Conservation (phyloP, 2,113 vertebrate genomes). For the Calyptommatus sinebrachiatus region DNA sequence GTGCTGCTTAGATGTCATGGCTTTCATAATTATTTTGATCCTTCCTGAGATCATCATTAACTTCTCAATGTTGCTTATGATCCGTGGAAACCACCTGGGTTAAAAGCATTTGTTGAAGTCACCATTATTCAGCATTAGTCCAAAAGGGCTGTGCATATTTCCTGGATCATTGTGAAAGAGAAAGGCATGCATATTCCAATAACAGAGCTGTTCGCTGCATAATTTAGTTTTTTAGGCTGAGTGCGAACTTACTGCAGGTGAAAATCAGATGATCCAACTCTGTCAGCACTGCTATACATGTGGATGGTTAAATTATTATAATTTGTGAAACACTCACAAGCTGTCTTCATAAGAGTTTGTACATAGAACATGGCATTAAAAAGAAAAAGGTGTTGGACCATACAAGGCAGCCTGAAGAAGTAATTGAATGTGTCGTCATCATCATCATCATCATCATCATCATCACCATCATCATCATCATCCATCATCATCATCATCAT, state of each 20-base stretch:
- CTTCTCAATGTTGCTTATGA: not conserved
- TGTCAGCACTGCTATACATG: slow-evolving; percentile 70
- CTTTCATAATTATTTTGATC: slow-evolving; percentile 11
- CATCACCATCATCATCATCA: too few relatives aligned
- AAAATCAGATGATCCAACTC: slow-evolving; percentile 76
- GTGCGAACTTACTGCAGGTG: slow-evolving; percentile 71
- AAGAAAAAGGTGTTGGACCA: slow-evolving; percentile 68
- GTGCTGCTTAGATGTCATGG: not conserved
- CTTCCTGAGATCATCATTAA: not conserved
- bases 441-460: too few relatives aligned
- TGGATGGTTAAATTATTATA: slow-evolving; percentile 72
- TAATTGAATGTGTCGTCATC: slow-evolving; percentile 63
- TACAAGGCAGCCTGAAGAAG: slow-evolving; percentile 64
- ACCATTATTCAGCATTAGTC: slow-evolving; percentile 53
- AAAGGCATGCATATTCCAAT: slow-evolving; percentile 67
- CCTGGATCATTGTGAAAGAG: slow-evolving; percentile 59
- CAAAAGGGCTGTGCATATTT: slow-evolving; percentile 43
- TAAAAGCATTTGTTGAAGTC: slow-evolving; percentile 36
- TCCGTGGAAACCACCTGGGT: slow-evolving; percentile 22
- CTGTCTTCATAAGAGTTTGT: slow-evolving; percentile 68
- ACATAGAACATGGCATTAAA: slow-evolving; percentile 69
- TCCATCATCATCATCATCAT: too few relatives aligned
- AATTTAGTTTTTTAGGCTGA: slow-evolving; percentile 74
- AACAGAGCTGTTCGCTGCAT: slow-evolving; percentile 71
- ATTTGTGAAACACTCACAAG: slow-evolving; percentile 74